Conservation (phyloP, 2,113 vertebrate genomes). For the Melanostigma gelatinosum region DNA sequence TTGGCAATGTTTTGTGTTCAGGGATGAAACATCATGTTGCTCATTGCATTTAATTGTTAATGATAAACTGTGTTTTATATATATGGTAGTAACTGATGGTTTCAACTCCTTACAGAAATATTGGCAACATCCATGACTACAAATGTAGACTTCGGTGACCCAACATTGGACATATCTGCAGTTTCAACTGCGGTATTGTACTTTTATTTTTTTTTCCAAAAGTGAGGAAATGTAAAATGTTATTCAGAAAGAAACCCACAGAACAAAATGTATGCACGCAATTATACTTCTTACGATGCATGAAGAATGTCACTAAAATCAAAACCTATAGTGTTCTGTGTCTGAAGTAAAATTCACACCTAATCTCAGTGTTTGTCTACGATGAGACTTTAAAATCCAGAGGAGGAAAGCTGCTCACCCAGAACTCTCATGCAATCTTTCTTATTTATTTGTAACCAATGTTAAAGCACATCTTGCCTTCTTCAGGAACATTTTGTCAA, state of each 20-base stretch:
- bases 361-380: not conserved
- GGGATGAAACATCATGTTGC: not conserved
- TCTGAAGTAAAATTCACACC: not conserved
- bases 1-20: not conserved
- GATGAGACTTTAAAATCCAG: not conserved
- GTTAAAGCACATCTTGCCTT: not conserved
- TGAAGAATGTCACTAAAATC: not conserved
- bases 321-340: not conserved
- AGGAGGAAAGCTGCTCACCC: not conserved
- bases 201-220: not conserved
- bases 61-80: not conserved
- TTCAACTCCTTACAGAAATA: constrained; percentile 34
- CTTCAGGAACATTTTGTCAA: not conserved
- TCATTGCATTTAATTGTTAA: not conserved
- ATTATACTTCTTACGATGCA: not conserved
- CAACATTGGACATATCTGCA: not conserved
- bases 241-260: not conserved
- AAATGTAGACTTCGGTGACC: not conserved
- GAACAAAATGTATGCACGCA: not conserved
- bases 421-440: not conserved
- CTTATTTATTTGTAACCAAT: not conserved
- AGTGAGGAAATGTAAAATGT: not conserved
- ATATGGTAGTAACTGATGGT: not conserved
- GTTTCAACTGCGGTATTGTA: constrained; percentile 23
- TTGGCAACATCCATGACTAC: not conserved